Evolutionary conservation across 1,140 invertebrate species (phyloP).

Genomic region (Ips nitidus): DNA sequence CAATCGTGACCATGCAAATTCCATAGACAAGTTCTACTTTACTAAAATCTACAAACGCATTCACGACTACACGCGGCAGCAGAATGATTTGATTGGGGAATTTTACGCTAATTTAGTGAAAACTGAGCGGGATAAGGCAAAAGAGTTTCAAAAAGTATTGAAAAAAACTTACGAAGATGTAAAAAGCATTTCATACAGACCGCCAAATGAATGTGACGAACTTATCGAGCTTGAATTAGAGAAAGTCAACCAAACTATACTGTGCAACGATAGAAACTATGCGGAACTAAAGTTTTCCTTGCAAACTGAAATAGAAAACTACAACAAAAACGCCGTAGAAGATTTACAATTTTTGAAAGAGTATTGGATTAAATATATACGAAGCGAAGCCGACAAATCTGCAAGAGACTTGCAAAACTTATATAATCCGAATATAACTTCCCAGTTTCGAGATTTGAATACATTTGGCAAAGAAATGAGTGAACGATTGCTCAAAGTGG

Average conservation of each 20-base stretch:
- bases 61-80: conserved; percentile 1
- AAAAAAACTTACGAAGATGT: conserved; percentile 21
- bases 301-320: conserved; percentile 20
- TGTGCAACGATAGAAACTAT: conserved; percentile 28
- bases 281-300: conserved; percentile 15
- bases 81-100: conserved; percentile 6
- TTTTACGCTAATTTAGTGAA: conserved; percentile 4
- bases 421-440: not conserved
- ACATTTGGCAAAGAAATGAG: not conserved
- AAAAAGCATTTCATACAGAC: conserved; percentile 14
- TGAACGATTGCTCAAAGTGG: not conserved
- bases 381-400: conserved; percentile 10
- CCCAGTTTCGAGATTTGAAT: not conserved
- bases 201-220: conserved; percentile 21
- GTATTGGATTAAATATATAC: conserved; percentile 19
- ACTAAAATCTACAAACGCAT: conserved; percentile 11
- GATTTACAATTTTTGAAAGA: conserved; percentile 19
- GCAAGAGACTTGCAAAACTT: conserved; percentile 1
- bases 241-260: conserved; percentile 25
- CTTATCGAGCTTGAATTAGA: conserved; percentile 19
- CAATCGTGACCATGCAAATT: conserved; percentile 11
- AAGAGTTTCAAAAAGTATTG: conserved; percentile 13
- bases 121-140: conserved; percentile 17
- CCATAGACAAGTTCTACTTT: conserved; percentile 8
- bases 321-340: conserved; percentile 14